phyloP scores from a whole-genome alignment of 2,797 vertebrate species.

The Pygocentrus nattereri region DNA sequence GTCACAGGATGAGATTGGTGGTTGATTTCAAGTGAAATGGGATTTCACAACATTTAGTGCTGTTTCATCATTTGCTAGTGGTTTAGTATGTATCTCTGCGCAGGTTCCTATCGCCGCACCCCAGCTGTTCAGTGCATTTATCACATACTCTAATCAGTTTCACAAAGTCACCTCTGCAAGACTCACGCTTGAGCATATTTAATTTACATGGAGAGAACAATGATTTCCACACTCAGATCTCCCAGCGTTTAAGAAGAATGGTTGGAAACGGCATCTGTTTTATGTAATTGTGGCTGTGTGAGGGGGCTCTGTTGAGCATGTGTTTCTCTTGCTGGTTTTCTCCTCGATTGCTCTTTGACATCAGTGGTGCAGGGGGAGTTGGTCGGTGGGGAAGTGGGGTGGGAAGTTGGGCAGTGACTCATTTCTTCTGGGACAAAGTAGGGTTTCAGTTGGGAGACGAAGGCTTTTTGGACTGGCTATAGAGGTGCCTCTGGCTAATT shows the following conservation, averaged over 20 bases:
- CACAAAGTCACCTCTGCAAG: neutral
- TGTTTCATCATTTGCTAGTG: neutral
- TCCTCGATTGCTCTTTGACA: neutral
- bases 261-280: slow-evolving; percentile 1
- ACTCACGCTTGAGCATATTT: neutral
- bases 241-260: neutral
- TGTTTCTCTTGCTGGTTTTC: slow-evolving; percentile 2
- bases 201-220: neutral
- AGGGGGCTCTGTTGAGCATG: neutral
- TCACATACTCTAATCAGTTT: neutral
- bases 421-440: slow-evolving; percentile 8
- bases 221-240: neutral
- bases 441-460: neutral
- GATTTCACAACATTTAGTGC: neutral
- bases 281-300: neutral
- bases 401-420: neutral
- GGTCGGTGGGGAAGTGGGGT: too few species aligned
- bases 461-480: neutral
- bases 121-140: neutral
- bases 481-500: neutral
- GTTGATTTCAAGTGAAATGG: neutral
- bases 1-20: neutral
- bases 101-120: neutral
- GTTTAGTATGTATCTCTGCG: neutral
- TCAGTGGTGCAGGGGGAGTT: neutral